These are phyloP conservation scores for Dinothrombium tinctorium DNA, from an alignment of 1,140 invertebrate genomes.

Conservation along the genomic window DNA sequence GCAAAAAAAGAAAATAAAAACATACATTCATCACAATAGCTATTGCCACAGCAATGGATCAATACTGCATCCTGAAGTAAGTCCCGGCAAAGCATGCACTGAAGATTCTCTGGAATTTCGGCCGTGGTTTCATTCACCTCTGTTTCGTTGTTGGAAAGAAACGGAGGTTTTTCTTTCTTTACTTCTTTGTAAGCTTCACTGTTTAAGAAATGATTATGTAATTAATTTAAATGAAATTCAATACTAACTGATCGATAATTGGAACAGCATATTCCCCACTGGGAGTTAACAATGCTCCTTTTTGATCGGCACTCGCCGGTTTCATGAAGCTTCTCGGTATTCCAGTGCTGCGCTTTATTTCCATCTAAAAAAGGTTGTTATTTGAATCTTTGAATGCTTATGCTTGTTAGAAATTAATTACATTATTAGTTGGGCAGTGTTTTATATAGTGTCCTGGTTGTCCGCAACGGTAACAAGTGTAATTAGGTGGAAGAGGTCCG, in stretches of 20 bases:
- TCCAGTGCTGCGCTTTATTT: constrained; percentile 81
- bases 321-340: constrained; percentile 92
- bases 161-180: constrained; percentile 39
- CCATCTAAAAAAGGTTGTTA: constrained; percentile 18
- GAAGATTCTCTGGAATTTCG: constrained; percentile 63
- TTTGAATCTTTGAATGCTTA: constrained; percentile 7
- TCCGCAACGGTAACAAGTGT: constrained; percentile 37
- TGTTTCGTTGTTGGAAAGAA: no score
- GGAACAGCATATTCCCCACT: constrained; percentile 74
- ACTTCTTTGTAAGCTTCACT: constrained; percentile 52
- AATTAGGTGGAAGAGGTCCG: constrained; percentile 62
- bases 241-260: constrained; percentile 61
- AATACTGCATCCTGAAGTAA: constrained; percentile 83
- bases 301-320: constrained; percentile 58
- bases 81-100: constrained; percentile 75
- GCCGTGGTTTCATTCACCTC: constrained; percentile 28
- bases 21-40: constrained; percentile 94
- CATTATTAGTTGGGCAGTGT: constrained; percentile 34
- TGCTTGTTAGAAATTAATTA: constrained; percentile 16
- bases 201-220: constrained; percentile 4
- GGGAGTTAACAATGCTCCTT: constrained; percentile 78
- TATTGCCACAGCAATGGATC: constrained; percentile 89
- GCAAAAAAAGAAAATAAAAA: no score
- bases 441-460: constrained; percentile 33
- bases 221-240: no score